phyloP scores from a whole-genome alignment of 2,888 invertebrate genomes.

The Sarcophaga variegata region DNA sequence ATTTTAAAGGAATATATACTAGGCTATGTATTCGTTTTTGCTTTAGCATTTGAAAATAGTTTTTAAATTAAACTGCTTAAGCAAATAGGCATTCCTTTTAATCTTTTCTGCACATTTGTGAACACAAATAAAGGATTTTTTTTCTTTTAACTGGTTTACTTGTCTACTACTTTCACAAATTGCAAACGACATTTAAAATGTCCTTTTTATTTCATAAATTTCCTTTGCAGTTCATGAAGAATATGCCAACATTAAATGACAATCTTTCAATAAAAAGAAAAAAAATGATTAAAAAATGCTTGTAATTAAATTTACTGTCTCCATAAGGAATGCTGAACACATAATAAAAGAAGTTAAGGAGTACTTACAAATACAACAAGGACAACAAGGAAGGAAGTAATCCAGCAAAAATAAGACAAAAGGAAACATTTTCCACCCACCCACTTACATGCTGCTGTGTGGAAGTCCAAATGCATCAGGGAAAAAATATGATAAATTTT shows the following conservation, averaged over 20 bases:
- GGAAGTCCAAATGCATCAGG: background rate
- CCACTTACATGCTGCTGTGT: background rate
- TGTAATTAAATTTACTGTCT: background rate
- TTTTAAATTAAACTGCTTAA: too few species aligned
- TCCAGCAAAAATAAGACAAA: background rate
- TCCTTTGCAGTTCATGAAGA: background rate
- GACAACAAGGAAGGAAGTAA: background rate
- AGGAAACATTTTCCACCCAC: background rate
- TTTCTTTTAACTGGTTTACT: background rate
- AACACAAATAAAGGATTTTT: background rate
- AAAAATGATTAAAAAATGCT: background rate
- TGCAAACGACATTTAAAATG: background rate
- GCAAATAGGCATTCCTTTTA: background rate
- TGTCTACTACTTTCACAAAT: background rate
- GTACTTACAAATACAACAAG: background rate
- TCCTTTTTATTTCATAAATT: background rate
- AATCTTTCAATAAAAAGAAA: background rate
- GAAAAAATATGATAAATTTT: constrained; percentile 60
- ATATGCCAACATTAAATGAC: background rate
- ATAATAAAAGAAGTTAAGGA: background rate
- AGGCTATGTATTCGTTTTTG: too few species aligned
- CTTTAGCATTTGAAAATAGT: too few species aligned
- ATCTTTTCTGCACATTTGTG: background rate
- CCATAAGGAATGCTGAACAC: background rate
- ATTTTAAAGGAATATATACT: too few species aligned